These are phyloP conservation scores for Poeciliopsis infans DNA, from an alignment of 2,797 vertebrate genomes.

Conservation along the genomic window DNA sequence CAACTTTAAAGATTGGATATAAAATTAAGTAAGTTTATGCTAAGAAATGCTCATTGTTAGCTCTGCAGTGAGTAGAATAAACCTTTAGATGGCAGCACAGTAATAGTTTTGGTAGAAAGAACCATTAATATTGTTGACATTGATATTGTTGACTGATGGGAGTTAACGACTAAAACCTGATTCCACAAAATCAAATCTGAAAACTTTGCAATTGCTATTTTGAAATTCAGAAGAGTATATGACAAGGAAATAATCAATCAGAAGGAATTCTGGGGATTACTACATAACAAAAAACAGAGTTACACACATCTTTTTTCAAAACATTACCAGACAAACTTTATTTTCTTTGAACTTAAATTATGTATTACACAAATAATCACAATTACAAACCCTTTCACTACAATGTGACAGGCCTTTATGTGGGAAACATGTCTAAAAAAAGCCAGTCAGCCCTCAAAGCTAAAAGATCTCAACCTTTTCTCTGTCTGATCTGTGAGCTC, in stretches of 20 bases:
- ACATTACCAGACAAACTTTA: not conserved
- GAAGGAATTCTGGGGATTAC: not conserved
- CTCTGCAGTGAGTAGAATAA: not conserved
- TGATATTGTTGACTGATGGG: not conserved
- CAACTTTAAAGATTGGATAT: not conserved
- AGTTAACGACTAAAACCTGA: no score
- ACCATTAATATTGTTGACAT: not conserved
- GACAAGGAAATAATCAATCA: not conserved
- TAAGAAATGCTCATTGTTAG: not conserved
- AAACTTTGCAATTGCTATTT: not conserved
- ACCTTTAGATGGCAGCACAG: conserved; percentile 35
- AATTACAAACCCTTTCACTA: not conserved
- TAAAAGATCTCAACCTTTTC: not conserved
- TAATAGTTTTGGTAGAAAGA: conserved; percentile 11
- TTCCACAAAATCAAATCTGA: not conserved
- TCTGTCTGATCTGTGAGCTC: not conserved
- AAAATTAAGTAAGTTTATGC: not conserved
- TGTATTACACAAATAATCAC: not conserved
- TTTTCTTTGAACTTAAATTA: not conserved
- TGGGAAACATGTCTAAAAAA: no score
- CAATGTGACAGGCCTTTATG: not conserved
- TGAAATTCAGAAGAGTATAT: not conserved
- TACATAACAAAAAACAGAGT: not conserved
- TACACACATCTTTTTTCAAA: not conserved
- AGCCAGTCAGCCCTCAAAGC: not conserved